Evolutionary conservation across 2,888 invertebrate genomes (phyloP).

Genomic region (Hesperia comma): DNA sequence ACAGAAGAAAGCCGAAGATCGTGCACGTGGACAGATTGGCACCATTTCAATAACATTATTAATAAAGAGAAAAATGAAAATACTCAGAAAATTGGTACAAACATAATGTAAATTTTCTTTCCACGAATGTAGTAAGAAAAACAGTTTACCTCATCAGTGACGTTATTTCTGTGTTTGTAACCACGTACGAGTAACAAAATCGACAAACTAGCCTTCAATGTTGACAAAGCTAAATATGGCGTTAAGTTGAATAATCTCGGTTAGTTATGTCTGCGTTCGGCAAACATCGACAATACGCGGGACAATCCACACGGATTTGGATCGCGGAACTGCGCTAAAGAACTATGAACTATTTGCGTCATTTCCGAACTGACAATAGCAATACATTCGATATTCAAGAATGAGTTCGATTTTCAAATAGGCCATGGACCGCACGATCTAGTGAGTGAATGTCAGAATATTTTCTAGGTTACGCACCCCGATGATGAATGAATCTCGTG

Average conservation of each 20-base stretch:
- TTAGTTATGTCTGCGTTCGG: conserved; percentile 42
- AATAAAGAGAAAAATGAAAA: no score
- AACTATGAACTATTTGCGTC: conserved; percentile 50
- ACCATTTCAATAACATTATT: no score
- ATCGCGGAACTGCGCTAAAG: conserved; percentile 55
- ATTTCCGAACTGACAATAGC: conserved; percentile 48
- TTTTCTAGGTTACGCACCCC: conserved; percentile 45
- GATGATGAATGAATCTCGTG: conserved; percentile 38
- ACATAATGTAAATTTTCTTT: no score
- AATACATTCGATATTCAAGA: conserved; percentile 8
- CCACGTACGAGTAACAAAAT: conserved; percentile 6
- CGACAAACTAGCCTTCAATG: conserved; percentile 5
- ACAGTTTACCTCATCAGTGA: background rate
- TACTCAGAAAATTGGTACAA: no score
- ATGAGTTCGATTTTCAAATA: conserved; percentile 11
- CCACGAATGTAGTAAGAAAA: background rate
- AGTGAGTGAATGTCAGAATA: conserved; percentile 38
- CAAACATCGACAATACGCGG: conserved; percentile 59
- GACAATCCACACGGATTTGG: conserved; percentile 54
- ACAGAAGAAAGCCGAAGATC: no score
- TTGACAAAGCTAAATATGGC: conserved; percentile 50
- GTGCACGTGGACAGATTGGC: no score
- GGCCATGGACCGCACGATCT: conserved; percentile 20
- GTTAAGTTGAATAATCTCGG: conserved; percentile 44
- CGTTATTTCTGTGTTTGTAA: background rate